These are phyloP conservation scores for Trochalopteron elliotii DNA, from an alignment of 2,113 vertebrate genomes.

Conservation along the genomic window DNA sequence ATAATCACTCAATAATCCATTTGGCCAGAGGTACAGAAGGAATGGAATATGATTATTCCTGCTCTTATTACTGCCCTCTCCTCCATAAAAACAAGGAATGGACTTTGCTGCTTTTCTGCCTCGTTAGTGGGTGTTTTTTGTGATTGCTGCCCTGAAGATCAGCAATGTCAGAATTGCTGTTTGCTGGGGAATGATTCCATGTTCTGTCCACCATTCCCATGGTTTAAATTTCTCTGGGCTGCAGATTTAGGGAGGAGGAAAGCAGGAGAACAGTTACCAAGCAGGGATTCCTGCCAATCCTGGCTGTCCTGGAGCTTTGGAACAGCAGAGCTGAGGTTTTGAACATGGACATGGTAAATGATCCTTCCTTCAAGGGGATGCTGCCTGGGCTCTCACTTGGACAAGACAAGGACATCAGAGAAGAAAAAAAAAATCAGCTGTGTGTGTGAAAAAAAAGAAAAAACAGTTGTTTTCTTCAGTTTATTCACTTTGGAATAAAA, in stretches of 20 bases:
- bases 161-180: not conserved
- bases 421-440: fast-evolving
- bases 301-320: not conserved
- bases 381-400: not conserved
- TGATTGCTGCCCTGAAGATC: not conserved
- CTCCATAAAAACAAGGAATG: not conserved
- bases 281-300: not conserved
- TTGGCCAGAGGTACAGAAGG: constrained; percentile 26
- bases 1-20: constrained; percentile 58
- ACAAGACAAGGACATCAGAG: not conserved
- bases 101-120: not conserved
- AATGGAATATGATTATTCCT: constrained; percentile 13
- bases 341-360: not conserved
- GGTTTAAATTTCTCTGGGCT: not conserved
- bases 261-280: not conserved
- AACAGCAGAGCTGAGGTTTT: not conserved
- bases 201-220: not conserved
- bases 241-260: not conserved
- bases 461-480: too few relatives aligned
- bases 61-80: constrained; percentile 5
- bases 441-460: too few relatives aligned
- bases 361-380: not conserved
- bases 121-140: not conserved
- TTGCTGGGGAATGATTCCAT: not conserved
- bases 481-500: too few relatives aligned